Evolutionary conservation across 1,140 invertebrate genomes (phyloP).

Genomic region (Mya arenaria): DNA sequence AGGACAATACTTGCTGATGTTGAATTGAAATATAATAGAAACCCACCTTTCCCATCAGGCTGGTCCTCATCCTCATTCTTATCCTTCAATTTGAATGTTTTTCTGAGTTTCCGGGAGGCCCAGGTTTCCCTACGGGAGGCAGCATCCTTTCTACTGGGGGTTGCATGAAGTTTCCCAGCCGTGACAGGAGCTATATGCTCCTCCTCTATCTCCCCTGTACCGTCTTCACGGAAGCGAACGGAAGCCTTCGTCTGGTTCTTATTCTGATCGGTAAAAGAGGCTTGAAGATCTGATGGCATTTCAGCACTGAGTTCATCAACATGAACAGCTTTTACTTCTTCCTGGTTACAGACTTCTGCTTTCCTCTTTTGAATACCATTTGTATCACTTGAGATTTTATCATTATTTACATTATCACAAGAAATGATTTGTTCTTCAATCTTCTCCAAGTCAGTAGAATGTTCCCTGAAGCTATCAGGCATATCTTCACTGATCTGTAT

Average conservation of each 20-base stretch:
- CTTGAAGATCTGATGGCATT: too few relatives aligned
- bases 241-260: conserved; percentile 33
- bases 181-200: conserved; percentile 11
- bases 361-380: too few relatives aligned
- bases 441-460: conserved; percentile 5
- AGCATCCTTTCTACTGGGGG: too few relatives aligned
- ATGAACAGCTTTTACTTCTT: too few relatives aligned
- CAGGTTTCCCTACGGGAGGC: conserved; percentile 56
- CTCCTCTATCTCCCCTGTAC: conserved; percentile 26
- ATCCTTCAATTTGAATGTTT: conserved; percentile 46
- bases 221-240: conserved; percentile 29
- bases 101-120: conserved; percentile 56
- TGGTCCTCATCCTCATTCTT: conserved; percentile 58
- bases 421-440: conserved; percentile 35
- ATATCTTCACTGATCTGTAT: background rate
- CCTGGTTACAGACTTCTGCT: too few relatives aligned
- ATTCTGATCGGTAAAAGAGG: too few relatives aligned
- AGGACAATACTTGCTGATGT: too few relatives aligned
- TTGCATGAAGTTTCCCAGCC: conserved; percentile 21
- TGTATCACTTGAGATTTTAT: background rate
- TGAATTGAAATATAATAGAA: too few relatives aligned
- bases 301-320: too few relatives aligned
- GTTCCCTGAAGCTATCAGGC: background rate
- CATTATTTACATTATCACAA: background rate
- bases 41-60: conserved; percentile 35